phyloP scores from a whole-genome alignment of 37 sponge, comb jelly and placozoan species.

The Beroe ovata region DNA sequence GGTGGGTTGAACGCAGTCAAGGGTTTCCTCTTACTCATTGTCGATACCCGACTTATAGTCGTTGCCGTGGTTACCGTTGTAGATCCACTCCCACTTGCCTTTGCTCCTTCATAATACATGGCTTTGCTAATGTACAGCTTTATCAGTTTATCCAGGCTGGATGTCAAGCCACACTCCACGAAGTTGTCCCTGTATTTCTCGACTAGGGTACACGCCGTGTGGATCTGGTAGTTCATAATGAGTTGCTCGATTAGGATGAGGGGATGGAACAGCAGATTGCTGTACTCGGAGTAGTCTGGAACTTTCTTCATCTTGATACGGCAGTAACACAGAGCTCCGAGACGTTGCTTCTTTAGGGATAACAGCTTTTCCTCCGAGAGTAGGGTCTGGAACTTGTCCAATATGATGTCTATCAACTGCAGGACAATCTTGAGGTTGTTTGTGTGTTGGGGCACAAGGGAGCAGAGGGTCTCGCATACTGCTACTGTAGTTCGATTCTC shows the following conservation, averaged over 20 bases:
- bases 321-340: constrained; percentile 41
- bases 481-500: constrained; percentile 3
- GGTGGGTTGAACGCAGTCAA: constrained; percentile 32
- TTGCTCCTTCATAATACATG: constrained; percentile 52
- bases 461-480: constrained; percentile 8
- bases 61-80: neutral
- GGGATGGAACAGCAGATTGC: constrained; percentile 6
- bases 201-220: constrained; percentile 19
- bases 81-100: neutral
- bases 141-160: neutral
- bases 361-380: neutral
- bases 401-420: constrained; percentile 14
- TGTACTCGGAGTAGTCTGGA: constrained; percentile 9
- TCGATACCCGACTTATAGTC: neutral
- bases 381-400: constrained; percentile 33
- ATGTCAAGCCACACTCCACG: constrained; percentile 20
- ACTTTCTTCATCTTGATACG: neutral
- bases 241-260: constrained; percentile 62
- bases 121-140: constrained; percentile 40
- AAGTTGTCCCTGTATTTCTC: neutral
- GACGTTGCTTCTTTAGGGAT: constrained; percentile 17
- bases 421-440: constrained; percentile 64
- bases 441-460: constrained; percentile 3
- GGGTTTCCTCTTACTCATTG: neutral
- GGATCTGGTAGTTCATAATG: constrained; percentile 55